Percentiles rank a stretch among this genome's conserved stretches.
Conservation (phyloP, 1,140 invertebrate species). For the Cepaea nemoralis region DNA sequence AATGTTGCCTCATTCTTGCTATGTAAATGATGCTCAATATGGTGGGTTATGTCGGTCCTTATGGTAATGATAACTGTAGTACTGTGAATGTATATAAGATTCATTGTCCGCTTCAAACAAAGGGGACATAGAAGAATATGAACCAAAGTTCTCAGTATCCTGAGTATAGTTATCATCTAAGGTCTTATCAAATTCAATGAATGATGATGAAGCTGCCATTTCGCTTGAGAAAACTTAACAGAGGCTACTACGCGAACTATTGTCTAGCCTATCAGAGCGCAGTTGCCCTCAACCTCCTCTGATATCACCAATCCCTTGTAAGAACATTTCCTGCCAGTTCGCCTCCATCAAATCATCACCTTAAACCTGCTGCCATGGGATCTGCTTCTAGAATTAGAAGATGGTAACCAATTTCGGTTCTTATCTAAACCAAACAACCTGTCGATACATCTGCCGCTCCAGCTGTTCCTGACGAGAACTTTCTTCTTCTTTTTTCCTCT, state of each 20-base stretch:
- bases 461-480: no score
- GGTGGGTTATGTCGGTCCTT: conserved; percentile 9
- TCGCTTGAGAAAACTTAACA: no score
- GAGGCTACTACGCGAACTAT: no score
- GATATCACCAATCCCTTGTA: not conserved
- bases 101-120: not conserved
- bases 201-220: not conserved
- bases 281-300: not conserved
- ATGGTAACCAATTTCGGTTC: not conserved
- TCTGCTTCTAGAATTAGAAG: not conserved
- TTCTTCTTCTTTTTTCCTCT: conserved; percentile 51
- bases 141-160: not conserved
- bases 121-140: not conserved
- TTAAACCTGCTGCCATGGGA: not conserved
- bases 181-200: no score
- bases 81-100: conserved; percentile 11
- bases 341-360: not conserved
- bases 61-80: conserved; percentile 9
- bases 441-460: not conserved
- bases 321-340: conserved; percentile 24
- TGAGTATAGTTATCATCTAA: no score
- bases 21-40: not conserved
- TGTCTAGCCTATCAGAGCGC: not conserved
- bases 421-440: not conserved
- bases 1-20: no score